Evolutionary conservation across 64 coral and sea anemone genomes (phyloP).

Genomic region (Pocillopora damicornis): DNA sequence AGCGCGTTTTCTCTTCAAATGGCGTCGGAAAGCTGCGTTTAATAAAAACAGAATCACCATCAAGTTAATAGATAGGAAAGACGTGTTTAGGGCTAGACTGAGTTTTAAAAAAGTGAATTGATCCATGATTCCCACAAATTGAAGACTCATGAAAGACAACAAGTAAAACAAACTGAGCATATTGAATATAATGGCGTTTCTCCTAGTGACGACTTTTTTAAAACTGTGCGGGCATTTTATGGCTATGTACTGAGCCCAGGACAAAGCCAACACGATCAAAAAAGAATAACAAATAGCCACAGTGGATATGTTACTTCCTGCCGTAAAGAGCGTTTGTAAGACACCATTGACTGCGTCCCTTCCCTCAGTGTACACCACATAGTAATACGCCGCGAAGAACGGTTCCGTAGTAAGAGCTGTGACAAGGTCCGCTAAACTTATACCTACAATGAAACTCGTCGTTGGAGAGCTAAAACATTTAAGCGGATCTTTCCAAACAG

Average conservation of each 20-base stretch:
- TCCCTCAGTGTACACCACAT: constrained; percentile 15
- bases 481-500: constrained; percentile 69
- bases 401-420: constrained; percentile 51
- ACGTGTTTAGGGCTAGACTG: constrained; percentile 28
- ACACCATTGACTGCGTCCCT: background rate
- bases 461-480: constrained; percentile 46
- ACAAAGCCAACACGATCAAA: constrained; percentile 50
- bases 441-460: constrained; percentile 32
- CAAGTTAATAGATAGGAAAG: constrained; percentile 48
- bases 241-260: constrained; percentile 57
- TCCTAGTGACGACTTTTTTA: constrained; percentile 38
- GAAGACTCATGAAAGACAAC: constrained; percentile 35
- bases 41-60: constrained; percentile 42
- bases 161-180: constrained; percentile 38
- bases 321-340: background rate
- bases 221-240: constrained; percentile 56
- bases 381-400: constrained; percentile 50
- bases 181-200: constrained; percentile 33
- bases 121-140: constrained; percentile 36
- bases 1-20: background rate
- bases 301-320: constrained; percentile 43
- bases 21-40: constrained; percentile 33
- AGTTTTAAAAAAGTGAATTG: constrained; percentile 30
- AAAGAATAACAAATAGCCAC: constrained; percentile 64
- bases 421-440: constrained; percentile 48